These are phyloP conservation scores for Rhingia campestris DNA, from an alignment of 2,888 invertebrate species.

Conservation along the genomic window DNA sequence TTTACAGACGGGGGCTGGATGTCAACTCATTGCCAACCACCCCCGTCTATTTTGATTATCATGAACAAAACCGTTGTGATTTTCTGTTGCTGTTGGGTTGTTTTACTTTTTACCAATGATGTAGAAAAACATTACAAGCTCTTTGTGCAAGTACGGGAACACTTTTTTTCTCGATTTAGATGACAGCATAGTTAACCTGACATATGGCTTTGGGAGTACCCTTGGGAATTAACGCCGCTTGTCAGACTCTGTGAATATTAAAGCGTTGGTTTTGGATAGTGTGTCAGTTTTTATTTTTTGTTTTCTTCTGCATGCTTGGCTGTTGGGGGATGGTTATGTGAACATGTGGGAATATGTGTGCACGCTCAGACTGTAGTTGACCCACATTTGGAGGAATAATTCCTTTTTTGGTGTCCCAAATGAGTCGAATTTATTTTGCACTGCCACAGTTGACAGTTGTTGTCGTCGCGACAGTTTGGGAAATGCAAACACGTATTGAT, in stretches of 20 bases:
- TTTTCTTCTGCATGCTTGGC: neutral
- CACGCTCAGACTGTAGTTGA: conserved; percentile 13
- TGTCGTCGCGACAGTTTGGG: neutral
- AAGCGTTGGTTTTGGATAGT: neutral
- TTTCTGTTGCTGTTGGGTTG: neutral
- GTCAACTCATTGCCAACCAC: neutral
- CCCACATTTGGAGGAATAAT: neutral
- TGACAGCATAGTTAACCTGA: conserved; percentile 33
- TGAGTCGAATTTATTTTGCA: conserved; percentile 14
- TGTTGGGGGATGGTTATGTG: too few species aligned
- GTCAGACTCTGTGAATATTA: conserved; percentile 11
- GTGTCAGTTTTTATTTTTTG: conserved; percentile 6
- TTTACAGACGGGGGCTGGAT: neutral
- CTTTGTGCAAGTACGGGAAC: neutral
- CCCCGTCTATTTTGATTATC: neutral
- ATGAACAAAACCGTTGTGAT: conserved; percentile 7
- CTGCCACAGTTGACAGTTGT: neutral
- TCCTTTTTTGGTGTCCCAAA: conserved; percentile 5
- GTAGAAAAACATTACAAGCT: conserved; percentile 4
- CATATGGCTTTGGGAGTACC: conserved; percentile 17
- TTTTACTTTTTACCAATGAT: neutral
- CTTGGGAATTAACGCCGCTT: conserved; percentile 26
- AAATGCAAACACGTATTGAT: conserved; percentile 24
- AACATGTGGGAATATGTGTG: conserved; percentile 8
- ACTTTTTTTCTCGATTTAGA: conserved; percentile 28